Evolutionary conservation across 2,888 invertebrate genomes (phyloP).

Genomic region (Temnothorax ravouxi): DNA sequence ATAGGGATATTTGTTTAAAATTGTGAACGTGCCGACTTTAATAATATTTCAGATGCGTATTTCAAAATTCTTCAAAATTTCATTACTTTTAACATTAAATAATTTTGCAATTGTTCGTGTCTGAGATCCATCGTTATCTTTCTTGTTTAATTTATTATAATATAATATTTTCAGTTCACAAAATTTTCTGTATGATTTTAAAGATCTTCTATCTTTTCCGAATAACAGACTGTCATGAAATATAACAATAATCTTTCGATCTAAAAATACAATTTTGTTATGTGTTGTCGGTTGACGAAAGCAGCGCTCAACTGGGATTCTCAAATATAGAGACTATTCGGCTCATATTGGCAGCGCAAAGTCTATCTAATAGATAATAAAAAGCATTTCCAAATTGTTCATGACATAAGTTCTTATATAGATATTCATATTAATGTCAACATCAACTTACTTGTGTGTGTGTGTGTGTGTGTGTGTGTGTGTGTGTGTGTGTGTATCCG

Average conservation of each 20-base stretch:
- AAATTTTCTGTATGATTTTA: background rate
- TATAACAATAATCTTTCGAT: background rate
- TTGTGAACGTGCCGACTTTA: background rate
- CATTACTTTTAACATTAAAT: background rate
- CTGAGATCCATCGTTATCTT: background rate
- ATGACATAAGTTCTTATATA: background rate
- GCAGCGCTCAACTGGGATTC: background rate
- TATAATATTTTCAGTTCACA: background rate
- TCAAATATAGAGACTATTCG: background rate
- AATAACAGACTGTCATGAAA: background rate
- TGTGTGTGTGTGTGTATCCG: background rate
- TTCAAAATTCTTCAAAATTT: background rate
- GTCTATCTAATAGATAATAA: background rate
- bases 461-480: too few species aligned
- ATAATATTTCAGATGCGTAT: background rate
- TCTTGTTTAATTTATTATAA: background rate
- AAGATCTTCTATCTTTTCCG: background rate
- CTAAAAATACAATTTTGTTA: background rate
- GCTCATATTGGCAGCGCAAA: background rate
- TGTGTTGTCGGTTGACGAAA: background rate
- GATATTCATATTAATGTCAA: conserved; percentile 33
- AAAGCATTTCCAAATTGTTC: background rate
- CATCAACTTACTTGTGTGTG: background rate
- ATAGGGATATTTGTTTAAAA: background rate
- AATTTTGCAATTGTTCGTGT: background rate